Evolutionary conservation across 2,797 vertebrate genomes (phyloP), one percentile per base, ranked within the genome.

Genomic region (Sternarchorhynchus goeldii): DNA sequence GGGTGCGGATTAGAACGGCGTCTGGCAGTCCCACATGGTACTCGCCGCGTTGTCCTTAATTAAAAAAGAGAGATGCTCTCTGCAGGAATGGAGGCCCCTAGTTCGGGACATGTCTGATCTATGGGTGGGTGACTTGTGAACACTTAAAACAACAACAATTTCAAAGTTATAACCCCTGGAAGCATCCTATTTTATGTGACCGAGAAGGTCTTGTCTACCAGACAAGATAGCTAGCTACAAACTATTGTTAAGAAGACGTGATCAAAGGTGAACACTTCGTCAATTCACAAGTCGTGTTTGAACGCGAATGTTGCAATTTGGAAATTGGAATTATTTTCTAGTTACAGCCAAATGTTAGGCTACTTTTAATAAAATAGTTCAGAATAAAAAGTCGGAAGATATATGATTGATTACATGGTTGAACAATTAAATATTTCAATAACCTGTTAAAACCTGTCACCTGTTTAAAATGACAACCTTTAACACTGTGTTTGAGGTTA

Each of bases 21-120:
- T 92, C 91, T 92, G 92, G 89, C 87, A 85, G 87, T 73, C 88
- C 91, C 92, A 92, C 92, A 92, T 93, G 91, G 86, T 90, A 88
- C 88, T 86, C 69, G 12, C 85, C 73, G 88, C 88, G 79, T 84
- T 82, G 90, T 62, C 86, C 89, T 88, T 92, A 90, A 93, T 94
- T 93, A 90, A 92, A 92, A 92, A 89, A 88, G 88, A 83, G 91
- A 86, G 85, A 85, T 82, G 84, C 77, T 85, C 87, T 85, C 84
- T 90, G 87, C 88, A 87, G 88, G 88, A 86, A 88, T 86, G 84
- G 85, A 86, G 85, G 82, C 79, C 88, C 84, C 81, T 68, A 56
- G 79, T 82, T 83, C 75, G 83, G 71, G 59, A 77, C 78, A 56
- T 85, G 77, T 83, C 83, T 90, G 86, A 89, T 89, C 88, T 88